phyloP scores from a whole-genome alignment of 2,888 invertebrate species.

The Cephus pygmeus region DNA sequence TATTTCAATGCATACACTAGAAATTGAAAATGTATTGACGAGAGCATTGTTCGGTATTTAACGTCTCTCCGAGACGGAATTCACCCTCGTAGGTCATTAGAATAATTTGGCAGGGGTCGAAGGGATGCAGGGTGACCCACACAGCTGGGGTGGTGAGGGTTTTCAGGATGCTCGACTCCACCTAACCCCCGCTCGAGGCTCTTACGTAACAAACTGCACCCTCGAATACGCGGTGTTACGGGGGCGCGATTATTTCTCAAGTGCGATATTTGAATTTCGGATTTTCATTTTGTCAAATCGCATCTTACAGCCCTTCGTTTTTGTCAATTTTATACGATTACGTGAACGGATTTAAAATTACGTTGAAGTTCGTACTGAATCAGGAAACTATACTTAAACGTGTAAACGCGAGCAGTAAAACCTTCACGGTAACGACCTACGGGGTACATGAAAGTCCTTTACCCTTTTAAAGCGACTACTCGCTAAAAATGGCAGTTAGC shows the following conservation, averaged over 20 bases:
- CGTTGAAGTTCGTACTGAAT: neutral
- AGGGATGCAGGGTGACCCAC: conserved; percentile 34
- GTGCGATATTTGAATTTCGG: conserved; percentile 55
- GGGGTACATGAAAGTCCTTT: neutral
- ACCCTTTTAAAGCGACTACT: neutral
- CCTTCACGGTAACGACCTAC: neutral
- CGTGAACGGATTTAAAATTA: neutral
- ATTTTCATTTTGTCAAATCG: conserved; percentile 50
- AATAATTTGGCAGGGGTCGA: conserved; percentile 45
- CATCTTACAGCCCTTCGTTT: conserved; percentile 19
- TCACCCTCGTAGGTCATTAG: conserved; percentile 40
- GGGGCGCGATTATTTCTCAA: conserved; percentile 41
- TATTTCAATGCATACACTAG: neutral
- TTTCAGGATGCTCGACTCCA: neutral
- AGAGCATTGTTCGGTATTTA: conserved; percentile 20
- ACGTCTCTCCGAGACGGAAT: conserved; percentile 8
- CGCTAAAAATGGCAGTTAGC: neutral
- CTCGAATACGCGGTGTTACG: conserved; percentile 8
- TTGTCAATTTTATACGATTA: conserved; percentile 45
- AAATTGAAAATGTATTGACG: conserved; percentile 17
- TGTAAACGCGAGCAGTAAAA: neutral
- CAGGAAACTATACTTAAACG: neutral
- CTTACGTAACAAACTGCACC: conserved; percentile 24
- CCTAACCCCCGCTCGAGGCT: conserved; percentile 5
- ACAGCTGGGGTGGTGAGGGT: conserved; percentile 35